Evolutionary conservation across 2,888 invertebrate species (phyloP), one percentile per base, ranked within the genome.

Genomic region (Apamea monoglypha): DNA sequence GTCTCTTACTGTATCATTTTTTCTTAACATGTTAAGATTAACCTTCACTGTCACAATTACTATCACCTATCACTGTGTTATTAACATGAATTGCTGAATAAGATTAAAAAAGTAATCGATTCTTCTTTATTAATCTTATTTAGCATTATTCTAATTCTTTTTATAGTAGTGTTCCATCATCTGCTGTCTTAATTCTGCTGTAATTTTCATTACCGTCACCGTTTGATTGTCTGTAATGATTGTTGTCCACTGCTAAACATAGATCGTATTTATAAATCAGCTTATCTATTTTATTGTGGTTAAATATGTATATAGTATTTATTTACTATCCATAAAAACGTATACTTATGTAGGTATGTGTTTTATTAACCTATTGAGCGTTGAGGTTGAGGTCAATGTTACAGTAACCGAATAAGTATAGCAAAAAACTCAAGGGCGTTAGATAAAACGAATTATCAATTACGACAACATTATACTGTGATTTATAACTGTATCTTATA

Each of bases 301-400:
- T 36, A 16, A n/a, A 18, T 50, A 47, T n/a, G n/a, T n/a, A n/a
- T 66, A 25, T 10, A 66, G 29, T 16, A 74, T 73, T 47, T 71
- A 40, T 1, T 8, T 8, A 29, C 14, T n/a, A 18, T 66, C 4
- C 7, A 18, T 14, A 56, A 12, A 53, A 71, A 40, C 56, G 1
- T 25, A n/a, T n/a, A 56, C 7, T 18, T 71, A 12, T 21, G 47
- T 36, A 47, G 4, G 21, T 40, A 29, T 47, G 59, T 53, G 25
- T 53, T 61, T 61, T 66, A n/a, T n/a, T n/a, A 63, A 74, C 25
- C 29, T 25, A 74, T 25, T 68, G 40, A 50, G 14, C 21, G n/a
- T n/a, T 64, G 67, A 70, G 53, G 44, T 74, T 44, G 29, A n/a
- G 72, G 70, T 85, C 82, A 83, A 71, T 85, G 72, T 76, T 66